These are phyloP conservation scores for Aphidius ervi DNA, from an alignment of 1,140 invertebrate genomes.

Conservation along the genomic window DNA sequence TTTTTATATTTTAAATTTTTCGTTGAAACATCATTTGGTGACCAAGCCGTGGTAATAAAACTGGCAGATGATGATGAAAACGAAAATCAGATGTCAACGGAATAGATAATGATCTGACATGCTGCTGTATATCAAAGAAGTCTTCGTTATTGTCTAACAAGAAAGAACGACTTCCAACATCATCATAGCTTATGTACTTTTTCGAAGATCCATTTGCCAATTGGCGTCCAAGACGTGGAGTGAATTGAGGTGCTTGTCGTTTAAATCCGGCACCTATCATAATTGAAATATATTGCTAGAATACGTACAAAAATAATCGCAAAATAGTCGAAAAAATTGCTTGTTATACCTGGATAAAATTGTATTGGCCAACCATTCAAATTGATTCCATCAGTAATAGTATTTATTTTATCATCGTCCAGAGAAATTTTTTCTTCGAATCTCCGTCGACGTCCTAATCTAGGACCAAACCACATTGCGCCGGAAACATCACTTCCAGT, in stretches of 20 bases:
- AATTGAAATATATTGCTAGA: not conserved
- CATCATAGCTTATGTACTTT: slow-evolving; percentile 6
- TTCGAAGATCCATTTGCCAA: slow-evolving; percentile 25
- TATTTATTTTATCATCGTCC: slow-evolving; percentile 27
- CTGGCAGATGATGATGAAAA: slow-evolving; percentile 32
- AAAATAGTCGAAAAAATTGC: not conserved
- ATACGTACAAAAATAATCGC: not conserved
- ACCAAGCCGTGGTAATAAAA: slow-evolving; percentile 29
- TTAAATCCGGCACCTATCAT: slow-evolving; percentile 15
- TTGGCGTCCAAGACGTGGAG: slow-evolving; percentile 41
- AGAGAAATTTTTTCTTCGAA: slow-evolving; percentile 32
- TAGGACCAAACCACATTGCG: slow-evolving; percentile 49
- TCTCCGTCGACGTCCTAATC: slow-evolving; percentile 43
- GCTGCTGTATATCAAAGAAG: slow-evolving; percentile 13
- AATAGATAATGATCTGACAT: slow-evolving; percentile 7
- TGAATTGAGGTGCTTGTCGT: slow-evolving; percentile 31
- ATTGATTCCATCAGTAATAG: slow-evolving; percentile 35
- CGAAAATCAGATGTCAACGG: slow-evolving; percentile 28
- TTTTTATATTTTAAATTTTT: slow-evolving; percentile 21
- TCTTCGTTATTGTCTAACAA: not conserved
- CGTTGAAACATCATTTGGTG: slow-evolving; percentile 26
- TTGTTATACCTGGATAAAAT: slow-evolving; percentile 33
- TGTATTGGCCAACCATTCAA: slow-evolving; percentile 33
- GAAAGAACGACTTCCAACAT: not conserved
- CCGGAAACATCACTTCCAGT: slow-evolving; percentile 31